Evolutionary conservation across 2,797 vertebrate genomes (phyloP), one percentile per base, ranked within the genome.

Genomic region (Notolepis coatsorum): DNA sequence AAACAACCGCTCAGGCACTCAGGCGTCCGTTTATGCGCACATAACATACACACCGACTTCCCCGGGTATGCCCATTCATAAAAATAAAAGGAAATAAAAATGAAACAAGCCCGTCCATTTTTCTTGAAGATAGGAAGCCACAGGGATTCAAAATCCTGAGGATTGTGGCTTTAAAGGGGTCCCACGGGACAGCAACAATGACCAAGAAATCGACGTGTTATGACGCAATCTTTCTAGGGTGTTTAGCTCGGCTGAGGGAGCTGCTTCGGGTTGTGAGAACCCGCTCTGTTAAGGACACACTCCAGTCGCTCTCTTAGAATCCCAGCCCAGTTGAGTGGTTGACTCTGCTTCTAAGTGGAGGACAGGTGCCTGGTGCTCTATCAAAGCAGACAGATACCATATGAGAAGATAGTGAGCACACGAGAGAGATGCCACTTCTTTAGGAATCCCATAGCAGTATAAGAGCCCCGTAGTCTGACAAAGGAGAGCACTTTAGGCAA

Each of bases 401-500:
- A 60, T 30, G 61, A 65, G 56, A 60, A 52, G 17, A 49, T 48
- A 24, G 47, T 48, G 59, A n/a, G n/a, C n/a, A n/a, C n/a, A n/a
- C 50, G n/a, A 62, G 64, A 76, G 77, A 68, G 57, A 81, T 28
- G 71, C 71, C 67, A 63, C 80, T 76, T 84, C 75, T 84, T 69
- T 53, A 62, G 69, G 73, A 82, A 67, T 68, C 72, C 70, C 69
- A 60, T 53, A 71, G 61, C 56, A 49, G 43, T 28, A 18, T 43
- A 73, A 82, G 67, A 86, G 75, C 61, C 74, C 61, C n/a, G 72
- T 59, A 55, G 80, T 41, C 75, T 82, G 82, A 89, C 81, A 89
- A 82, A 85, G 84, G 70, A 87, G 78, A 45, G 61, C 84, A 85
- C 88, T 87, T 85, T 76, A 77, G 66, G 79, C 85, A 73, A 86